Base-by-base conservation (phyloP, 2,888 invertebrate genomes). In the Trichopria drosophilae region DNA sequence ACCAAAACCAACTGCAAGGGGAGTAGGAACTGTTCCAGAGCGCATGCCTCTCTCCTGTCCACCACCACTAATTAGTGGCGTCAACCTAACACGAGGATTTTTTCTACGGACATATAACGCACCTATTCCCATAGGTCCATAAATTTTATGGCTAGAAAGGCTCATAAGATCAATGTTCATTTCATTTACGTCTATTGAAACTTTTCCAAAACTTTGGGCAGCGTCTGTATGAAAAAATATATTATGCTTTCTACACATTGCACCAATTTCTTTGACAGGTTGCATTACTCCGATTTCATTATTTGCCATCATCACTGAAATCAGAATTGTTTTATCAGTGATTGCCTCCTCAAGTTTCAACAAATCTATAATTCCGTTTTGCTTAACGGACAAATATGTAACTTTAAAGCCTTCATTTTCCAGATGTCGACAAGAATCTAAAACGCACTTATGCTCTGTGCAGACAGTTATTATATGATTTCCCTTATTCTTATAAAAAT, bases 1-100 rank as follows among this genome's bases (percentile, higher is more conserved):
- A 28, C 42, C 49, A 35, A 49, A 36, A 28, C 42, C 42, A 37
- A 42, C 49, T 35, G 29, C 42, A 36, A 42, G 42, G 15, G 35
- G 42, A 15, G 41, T 49, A 20, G 42, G 42, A 41, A 49, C 15
- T 35, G 48, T 42, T 26, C 42, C 49, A 29, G 49, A 42, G 12
- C 42, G 42, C 37, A 42, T 42, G 4, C 49, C 42, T 42, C 42
- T 42, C 31, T 49, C 49, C n/a, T 42, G 49, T 42, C 49, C 49
- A 49, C 49, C 49, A 36, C 49, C 49, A 42, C 29, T 36, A 29
- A 49, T 49, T 16, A 42, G 15, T 29, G 49, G 29, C 18, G 13
- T 20, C 23, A 49, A 12, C 29, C 42, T 26, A 28, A 42, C 42
- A 22, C 36, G 35, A 28, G 42, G 31, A 28, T 28, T 35, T 29